Evolutionary conservation across 2,113 vertebrate genomes (phyloP).

Genomic region (Oriolus oriolus): DNA sequence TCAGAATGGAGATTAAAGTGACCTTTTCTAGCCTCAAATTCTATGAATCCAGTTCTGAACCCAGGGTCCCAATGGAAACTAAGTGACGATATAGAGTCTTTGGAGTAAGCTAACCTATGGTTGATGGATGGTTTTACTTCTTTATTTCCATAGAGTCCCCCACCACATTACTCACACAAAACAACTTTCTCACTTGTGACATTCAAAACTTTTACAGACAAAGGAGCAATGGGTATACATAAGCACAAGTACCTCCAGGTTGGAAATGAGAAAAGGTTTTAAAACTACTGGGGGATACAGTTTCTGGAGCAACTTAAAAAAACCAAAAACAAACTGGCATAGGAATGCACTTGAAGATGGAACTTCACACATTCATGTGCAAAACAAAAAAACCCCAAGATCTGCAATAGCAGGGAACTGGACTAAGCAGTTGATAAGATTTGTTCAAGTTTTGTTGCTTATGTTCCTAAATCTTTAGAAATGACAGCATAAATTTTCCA

Average conservation of each 20-base stretch:
- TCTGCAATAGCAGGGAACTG: background rate
- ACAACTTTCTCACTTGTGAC: constrained; percentile 6
- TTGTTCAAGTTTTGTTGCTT: background rate
- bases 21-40: constrained; percentile 24
- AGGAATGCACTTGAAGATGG: background rate
- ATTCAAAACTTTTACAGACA: constrained; percentile 55
- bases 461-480: background rate
- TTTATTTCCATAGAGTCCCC: constrained; percentile 14
- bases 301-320: background rate
- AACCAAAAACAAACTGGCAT: rapidly evolving
- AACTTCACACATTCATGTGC: background rate
- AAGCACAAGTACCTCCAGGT: background rate
- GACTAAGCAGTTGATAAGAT: background rate
- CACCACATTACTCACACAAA: constrained; percentile 26
- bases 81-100: background rate
- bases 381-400: background rate
- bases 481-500: background rate
- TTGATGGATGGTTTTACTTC: constrained; percentile 7
- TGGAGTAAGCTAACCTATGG: background rate
- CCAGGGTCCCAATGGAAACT: background rate
- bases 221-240: background rate
- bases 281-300: background rate
- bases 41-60: background rate
- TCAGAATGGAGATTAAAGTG: constrained; percentile 33
- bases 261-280: background rate